Evolutionary conservation across 2,113 vertebrate species (phyloP), one percentile per base, ranked within the genome.

Genomic region (Hypocryptadius cinnamomeus): DNA sequence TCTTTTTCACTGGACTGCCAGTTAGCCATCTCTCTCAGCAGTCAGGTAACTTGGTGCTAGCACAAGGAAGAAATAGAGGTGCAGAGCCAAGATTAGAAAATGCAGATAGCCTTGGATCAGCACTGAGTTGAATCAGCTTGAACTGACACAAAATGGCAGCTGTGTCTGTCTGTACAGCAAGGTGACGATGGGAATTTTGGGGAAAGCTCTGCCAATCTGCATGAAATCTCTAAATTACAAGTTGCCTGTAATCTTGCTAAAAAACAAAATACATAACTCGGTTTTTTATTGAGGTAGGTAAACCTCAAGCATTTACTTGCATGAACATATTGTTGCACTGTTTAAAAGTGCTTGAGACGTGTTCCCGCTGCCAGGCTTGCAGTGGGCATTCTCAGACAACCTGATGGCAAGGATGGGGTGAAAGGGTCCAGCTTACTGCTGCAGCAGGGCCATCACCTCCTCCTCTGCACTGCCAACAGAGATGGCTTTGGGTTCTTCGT

Each of bases 401-500:
- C 54, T 9, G 3, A 8, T 12, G 77, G 56, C n/a, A 27, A 33
- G 15, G 45, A 6, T 20, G 16, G 18, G 17, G 6, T 42, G 73
- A 23, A 45, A 63, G 20, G 35, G 57, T 86, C 25, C 48, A 79
- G 64, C 63, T 53, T 9, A 6, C 23, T 40, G 27, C 83, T 42
- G 51, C 47, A 40, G 71, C n/a, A 40, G 56, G 13, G 47, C 4
- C 2, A 21, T 30, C 54, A 12, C 39, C 60, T 74, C 65, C 56
- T 18, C 28, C 6, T 28, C 47, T 39, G 53, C 10, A 0, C 39
- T 45, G 57, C 64, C 66, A 66, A 0, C 25, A 28, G 18, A 74
- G 57, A 9, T 27, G 74, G 17, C 35, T 39, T 63, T 16, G 11
- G 27, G 17, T 13, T 56, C 6, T 19, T 0, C 0, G 0, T 23